A percentile compares a stretch with the other conserved stretches of the same genome.
Evolutionary conservation across 2,797 vertebrate species (phyloP).

Genomic region (Melanotaenia trifasciata): DNA sequence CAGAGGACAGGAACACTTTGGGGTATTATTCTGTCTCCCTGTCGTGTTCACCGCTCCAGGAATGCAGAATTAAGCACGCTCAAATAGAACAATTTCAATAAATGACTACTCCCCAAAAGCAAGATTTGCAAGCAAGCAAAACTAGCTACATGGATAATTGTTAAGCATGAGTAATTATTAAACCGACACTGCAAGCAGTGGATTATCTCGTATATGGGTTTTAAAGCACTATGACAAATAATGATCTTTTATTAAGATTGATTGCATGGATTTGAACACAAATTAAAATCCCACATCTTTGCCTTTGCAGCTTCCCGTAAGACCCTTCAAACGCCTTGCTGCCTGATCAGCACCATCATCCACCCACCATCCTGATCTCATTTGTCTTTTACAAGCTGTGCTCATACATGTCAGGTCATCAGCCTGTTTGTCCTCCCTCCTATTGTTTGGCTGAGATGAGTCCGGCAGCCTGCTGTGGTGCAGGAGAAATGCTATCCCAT

Average conservation of each 20-base stretch:
- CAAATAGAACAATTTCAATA: conserved; percentile 60
- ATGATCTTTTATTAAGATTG: conserved; percentile 15
- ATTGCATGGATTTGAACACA: conserved; percentile 7
- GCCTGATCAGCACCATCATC: conserved; percentile 40
- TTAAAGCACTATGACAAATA: conserved; percentile 13
- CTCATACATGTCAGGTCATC: conserved; percentile 61
- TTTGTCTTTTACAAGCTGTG: conserved; percentile 64
- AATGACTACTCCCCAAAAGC: conserved; percentile 44
- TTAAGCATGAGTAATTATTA: conserved; percentile 62
- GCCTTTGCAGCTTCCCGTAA: conserved; percentile 22
- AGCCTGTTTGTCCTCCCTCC: conserved; percentile 55
- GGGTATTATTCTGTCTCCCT: conserved; percentile 52
- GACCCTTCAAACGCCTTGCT: conserved; percentile 32
- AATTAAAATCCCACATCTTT: conserved; percentile 11
- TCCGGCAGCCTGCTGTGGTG: conserved; percentile 44
- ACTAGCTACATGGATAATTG: conserved; percentile 49
- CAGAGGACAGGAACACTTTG: conserved; percentile 29
- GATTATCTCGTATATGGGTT: conserved; percentile 29
- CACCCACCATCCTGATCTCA: conserved; percentile 48
- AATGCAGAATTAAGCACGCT: conserved; percentile 47
- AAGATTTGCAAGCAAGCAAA: conserved; percentile 37
- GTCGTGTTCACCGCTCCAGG: conserved; percentile 50
- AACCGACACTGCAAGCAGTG: conserved; percentile 44
- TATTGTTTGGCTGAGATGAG: conserved; percentile 70
- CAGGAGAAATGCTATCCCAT: conserved; percentile 65